phyloP scores from a whole-genome alignment of 64 coral and sea anemone species.

The Astreopora myriophthalma region DNA sequence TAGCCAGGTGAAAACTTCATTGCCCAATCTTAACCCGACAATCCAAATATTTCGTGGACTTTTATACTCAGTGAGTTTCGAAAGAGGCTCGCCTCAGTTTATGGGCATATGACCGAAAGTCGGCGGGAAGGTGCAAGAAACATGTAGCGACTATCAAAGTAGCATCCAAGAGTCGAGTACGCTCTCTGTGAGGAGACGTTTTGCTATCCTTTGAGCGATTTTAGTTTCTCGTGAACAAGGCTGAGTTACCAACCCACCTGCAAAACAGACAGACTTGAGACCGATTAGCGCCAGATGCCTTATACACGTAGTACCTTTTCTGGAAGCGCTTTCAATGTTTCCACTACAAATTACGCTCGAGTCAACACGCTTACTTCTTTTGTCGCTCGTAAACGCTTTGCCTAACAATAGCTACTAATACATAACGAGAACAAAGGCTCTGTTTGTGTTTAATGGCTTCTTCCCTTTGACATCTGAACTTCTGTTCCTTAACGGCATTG shows the following conservation, averaged over 20 bases:
- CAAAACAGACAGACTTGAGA: neutral
- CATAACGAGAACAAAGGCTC: slow-evolving; percentile 36
- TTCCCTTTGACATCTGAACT: slow-evolving; percentile 19
- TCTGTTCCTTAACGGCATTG: neutral
- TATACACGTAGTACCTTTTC: neutral
- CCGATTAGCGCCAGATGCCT: no score
- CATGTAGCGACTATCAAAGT: neutral
- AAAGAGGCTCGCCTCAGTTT: neutral
- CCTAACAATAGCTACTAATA: slow-evolving; percentile 22
- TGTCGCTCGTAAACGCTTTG: neutral
- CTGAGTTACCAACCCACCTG: neutral
- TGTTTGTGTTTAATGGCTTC: slow-evolving; percentile 1
- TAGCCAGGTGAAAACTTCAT: no score
- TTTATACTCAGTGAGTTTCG: no score
- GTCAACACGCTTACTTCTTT: slow-evolving; percentile 36
- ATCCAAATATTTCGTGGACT: no score
- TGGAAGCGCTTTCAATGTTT: neutral
- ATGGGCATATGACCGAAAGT: neutral
- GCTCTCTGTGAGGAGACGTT: neutral
- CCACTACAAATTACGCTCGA: neutral
- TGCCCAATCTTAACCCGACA: no score
- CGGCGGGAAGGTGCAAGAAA: neutral
- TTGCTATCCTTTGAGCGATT: no score
- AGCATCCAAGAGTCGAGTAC: neutral
- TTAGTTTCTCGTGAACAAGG: no score